Percentiles rank a stretch among this genome's conserved stretches.
phyloP scores from a whole-genome alignment of 64 coral and sea anemone genomes.

The Trachythela sp. region DNA sequence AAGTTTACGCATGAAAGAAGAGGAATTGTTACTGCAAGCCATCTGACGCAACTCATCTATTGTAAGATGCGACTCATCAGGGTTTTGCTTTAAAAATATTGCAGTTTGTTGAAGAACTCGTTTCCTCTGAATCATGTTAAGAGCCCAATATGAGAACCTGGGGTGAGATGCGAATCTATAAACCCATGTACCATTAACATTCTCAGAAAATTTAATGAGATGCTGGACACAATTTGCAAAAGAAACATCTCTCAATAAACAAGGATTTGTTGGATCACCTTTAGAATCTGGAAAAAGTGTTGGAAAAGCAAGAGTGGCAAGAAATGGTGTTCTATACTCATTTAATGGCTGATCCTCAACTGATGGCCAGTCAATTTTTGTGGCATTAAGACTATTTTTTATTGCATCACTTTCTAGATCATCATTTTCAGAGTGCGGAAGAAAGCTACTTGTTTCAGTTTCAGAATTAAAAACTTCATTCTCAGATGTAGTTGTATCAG shows the following conservation, averaged over 20 bases:
- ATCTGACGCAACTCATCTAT: background rate
- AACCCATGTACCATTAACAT: background rate
- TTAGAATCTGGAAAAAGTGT: background rate
- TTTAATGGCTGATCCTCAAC: slow-evolving; percentile 30
- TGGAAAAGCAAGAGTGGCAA: slow-evolving; percentile 51
- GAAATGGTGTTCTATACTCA: slow-evolving; percentile 26
- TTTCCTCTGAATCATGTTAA: background rate
- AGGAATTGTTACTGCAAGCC: background rate
- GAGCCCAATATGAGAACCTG: background rate
- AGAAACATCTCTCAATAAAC: background rate
- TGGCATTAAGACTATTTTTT: background rate
- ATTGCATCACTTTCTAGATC: slow-evolving; percentile 41
- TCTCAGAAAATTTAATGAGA: background rate
- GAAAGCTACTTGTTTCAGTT: slow-evolving; percentile 45
- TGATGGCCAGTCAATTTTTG: slow-evolving; percentile 44
- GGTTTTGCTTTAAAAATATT: background rate
- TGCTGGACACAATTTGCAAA: background rate
- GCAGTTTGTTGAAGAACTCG: background rate
- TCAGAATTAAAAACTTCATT: slow-evolving; percentile 26
- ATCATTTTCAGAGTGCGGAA: slow-evolving; percentile 13
- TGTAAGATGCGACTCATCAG: background rate
- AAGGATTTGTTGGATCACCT: background rate
- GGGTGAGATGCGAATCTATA: background rate
- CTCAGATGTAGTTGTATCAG: slow-evolving; percentile 47
- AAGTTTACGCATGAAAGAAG: background rate